These are phyloP conservation scores for Dione juno DNA, from an alignment of 2,888 invertebrate species.

Conservation along the genomic window DNA sequence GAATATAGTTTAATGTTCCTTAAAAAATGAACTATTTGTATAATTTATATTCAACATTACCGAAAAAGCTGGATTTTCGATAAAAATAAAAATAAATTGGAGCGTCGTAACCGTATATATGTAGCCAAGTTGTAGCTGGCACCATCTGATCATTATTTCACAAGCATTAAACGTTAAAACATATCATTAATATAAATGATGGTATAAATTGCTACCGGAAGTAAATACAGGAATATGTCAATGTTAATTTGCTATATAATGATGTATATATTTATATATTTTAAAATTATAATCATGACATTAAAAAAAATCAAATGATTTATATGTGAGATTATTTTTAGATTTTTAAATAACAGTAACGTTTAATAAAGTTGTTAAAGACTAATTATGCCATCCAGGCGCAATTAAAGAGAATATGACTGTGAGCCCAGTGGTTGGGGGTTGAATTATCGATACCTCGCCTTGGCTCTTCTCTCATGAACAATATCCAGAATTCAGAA, in stretches of 20 bases:
- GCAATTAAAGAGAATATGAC: too few relatives aligned
- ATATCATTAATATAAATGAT: conserved; percentile 22
- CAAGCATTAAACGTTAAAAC: conserved; percentile 22
- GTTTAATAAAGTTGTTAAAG: too few relatives aligned
- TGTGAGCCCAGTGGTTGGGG: too few relatives aligned
- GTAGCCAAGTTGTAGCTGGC: conserved; percentile 26
- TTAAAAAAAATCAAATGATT: not conserved
- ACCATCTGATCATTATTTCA: conserved; percentile 25
- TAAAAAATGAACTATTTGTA: not conserved
- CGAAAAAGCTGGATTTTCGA: conserved; percentile 6
- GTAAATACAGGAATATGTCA: conserved; percentile 11
- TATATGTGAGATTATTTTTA: too few relatives aligned
- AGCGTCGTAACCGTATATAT: conserved; percentile 15
- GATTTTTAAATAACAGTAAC: too few relatives aligned
- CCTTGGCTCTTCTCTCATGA: too few relatives aligned
- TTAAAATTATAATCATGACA: not conserved
- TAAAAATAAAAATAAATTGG: conserved; percentile 16
- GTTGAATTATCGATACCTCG: too few relatives aligned
- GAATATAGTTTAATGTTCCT: not conserved
- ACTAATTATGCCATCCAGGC: too few relatives aligned
- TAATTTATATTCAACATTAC: not conserved
- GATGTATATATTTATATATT: not conserved
- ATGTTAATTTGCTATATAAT: not conserved
- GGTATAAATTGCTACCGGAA: conserved; percentile 17
- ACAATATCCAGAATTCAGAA: too few relatives aligned